Conservation (phyloP, 2,888 invertebrate species). For the Euclidia mi region DNA sequence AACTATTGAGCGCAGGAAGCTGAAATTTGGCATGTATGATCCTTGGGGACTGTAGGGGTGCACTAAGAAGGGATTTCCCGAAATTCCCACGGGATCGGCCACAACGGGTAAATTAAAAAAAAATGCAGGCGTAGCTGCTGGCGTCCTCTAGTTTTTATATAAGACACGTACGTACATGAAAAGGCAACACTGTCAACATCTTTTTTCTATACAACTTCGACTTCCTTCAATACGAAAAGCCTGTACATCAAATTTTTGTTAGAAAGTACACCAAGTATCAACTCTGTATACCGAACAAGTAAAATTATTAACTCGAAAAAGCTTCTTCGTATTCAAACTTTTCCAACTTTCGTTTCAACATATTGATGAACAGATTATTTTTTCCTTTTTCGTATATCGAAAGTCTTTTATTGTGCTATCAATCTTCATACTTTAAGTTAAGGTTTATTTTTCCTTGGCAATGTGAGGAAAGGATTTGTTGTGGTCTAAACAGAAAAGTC, state of each 20-base stretch:
- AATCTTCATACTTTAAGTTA: background rate
- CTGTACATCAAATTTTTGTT: slow-evolving; percentile 13
- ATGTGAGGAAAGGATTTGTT: background rate
- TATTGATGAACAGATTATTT: slow-evolving; percentile 43
- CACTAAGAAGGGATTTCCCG: too few species aligned
- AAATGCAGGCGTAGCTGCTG: too few species aligned
- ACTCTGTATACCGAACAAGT: slow-evolving; percentile 27
- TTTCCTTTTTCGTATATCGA: slow-evolving; percentile 14
- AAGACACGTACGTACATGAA: too few species aligned
- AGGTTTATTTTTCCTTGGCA: background rate
- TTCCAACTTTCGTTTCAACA: slow-evolving; percentile 33
- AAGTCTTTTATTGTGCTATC: background rate
- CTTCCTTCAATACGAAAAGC: slow-evolving; percentile 8
- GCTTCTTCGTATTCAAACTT: slow-evolving; percentile 32
- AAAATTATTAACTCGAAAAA: slow-evolving; percentile 31
- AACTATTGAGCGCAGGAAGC: too few species aligned
- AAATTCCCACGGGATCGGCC: too few species aligned
- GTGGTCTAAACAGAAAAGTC: too few species aligned
- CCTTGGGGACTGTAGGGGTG: too few species aligned
- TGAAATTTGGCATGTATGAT: too few species aligned
- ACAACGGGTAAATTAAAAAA: too few species aligned
- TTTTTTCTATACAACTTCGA: background rate
- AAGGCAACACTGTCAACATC: too few species aligned
- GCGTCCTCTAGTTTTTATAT: too few species aligned
- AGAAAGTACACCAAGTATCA: slow-evolving; percentile 26